Percentiles rank a stretch among this genome's conserved stretches.
Evolutionary conservation across 2,113 vertebrate species (phyloP).

Genomic region (Silurus glanis): DNA sequence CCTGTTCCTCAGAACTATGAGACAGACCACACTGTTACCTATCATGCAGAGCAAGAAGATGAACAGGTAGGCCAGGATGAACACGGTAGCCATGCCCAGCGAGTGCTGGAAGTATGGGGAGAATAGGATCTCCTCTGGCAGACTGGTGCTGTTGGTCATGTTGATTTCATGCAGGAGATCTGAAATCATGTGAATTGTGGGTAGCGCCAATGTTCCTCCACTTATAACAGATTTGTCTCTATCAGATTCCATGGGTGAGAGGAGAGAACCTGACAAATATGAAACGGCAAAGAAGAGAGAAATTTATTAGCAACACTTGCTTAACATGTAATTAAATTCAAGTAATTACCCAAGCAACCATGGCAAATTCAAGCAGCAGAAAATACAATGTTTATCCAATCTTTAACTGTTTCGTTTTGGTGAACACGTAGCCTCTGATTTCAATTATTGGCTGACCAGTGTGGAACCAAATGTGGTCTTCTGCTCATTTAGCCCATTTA

Average conservation of each 20-base stretch:
- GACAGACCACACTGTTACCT: conserved; percentile 64
- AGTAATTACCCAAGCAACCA: neutral
- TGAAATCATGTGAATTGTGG: conserved; percentile 23
- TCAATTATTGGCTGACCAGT: neutral
- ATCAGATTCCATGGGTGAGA: neutral
- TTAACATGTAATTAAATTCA: neutral
- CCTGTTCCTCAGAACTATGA: conserved; percentile 60
- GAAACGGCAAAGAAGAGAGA: neutral
- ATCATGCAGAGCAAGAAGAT: conserved; percentile 66
- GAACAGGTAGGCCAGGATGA: conserved; percentile 63
- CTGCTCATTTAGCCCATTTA: neutral
- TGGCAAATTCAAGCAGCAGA: neutral
- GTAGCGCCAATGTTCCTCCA: conserved; percentile 4
- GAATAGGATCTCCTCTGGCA: conserved; percentile 23
- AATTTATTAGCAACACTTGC: no score
- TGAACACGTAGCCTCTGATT: neutral
- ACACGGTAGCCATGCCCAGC: conserved; percentile 48
- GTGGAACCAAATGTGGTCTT: neutral
- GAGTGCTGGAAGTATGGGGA: conserved; percentile 63
- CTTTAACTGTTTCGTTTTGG: neutral
- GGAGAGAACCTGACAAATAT: neutral
- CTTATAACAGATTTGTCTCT: neutral
- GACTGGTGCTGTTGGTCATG: conserved; percentile 38
- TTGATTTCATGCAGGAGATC: conserved; percentile 22
- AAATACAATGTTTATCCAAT: neutral